Base-by-base conservation (phyloP, 1,140 invertebrate genomes). In the Sitophilus oryzae region DNA sequence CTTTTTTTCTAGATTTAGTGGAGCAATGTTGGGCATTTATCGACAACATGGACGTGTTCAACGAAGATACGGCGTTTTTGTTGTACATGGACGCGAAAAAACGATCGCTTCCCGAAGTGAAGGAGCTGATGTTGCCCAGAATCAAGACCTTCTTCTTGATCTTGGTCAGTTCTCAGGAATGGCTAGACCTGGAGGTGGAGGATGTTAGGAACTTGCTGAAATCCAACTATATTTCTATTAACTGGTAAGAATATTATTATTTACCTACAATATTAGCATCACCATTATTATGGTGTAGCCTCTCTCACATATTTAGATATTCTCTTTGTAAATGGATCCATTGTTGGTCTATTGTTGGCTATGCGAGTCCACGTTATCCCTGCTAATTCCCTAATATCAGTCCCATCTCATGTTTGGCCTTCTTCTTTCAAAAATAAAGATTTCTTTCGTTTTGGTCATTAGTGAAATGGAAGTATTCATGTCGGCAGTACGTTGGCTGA, bases 381-480 rank as follows among this genome's bases (percentile, higher is more conserved):
- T n/a, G n/a, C n/a, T n/a, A n/a, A n/a, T n/a, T n/a, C n/a, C n/a
- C n/a, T n/a, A n/a, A n/a, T n/a, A n/a, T n/a, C n/a, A n/a, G n/a
- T n/a, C n/a, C n/a, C n/a, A n/a, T n/a, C n/a, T n/a, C n/a, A n/a
- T n/a, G n/a, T n/a, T n/a, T n/a, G n/a, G n/a, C n/a, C n/a, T n/a
- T n/a, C n/a, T n/a, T n/a, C n/a, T n/a, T n/a, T n/a, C n/a, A n/a
- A n/a, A n/a, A 30, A 6, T 30, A 30, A 30, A 46, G 36, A n/a
- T 23, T 3, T 35, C 18, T 25, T 38, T 54, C 60, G 6, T 34
- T 59, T 64, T 11, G 5, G 25, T n/a, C 25, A 5, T 30, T 56
- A 85, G 84, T 62, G 84, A 87, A 73, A 82, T 84, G 75, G 82
- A 89, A 71, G 79, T 89, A 1, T 76, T 87, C 20, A 84, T 88